Evolutionary conservation across 2,113 vertebrate genomes (phyloP).

Genomic region (Chloropsis hardwickii): DNA sequence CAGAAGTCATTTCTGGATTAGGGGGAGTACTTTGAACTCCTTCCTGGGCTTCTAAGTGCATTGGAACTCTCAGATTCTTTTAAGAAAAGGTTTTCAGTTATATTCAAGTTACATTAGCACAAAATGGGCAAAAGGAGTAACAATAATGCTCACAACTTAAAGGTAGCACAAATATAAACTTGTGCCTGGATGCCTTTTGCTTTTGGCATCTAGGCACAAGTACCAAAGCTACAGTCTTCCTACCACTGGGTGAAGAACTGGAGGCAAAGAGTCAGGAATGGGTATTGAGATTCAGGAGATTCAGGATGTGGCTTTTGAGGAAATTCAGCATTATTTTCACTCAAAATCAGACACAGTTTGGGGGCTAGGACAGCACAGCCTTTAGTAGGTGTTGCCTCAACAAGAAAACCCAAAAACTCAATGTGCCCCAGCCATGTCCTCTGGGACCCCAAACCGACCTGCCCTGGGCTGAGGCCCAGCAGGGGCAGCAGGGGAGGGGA

Average conservation of each 20-base stretch:
- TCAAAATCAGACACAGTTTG: background rate
- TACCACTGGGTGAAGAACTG: background rate
- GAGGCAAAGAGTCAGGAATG: background rate
- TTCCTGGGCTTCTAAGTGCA: background rate
- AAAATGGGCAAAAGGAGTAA: background rate
- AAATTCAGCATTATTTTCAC: background rate
- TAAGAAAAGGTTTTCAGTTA: background rate
- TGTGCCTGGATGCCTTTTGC: background rate
- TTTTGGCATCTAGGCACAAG: background rate
- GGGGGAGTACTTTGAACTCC: background rate
- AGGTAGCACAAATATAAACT: background rate
- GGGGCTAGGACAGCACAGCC: background rate
- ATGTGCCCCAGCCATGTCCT: accelerated
- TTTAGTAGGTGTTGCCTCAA: background rate
- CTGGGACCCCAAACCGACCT: background rate
- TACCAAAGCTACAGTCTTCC: background rate
- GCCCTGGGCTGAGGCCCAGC: background rate
- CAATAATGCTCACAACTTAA: background rate
- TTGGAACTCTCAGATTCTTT: background rate
- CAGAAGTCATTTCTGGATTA: background rate
- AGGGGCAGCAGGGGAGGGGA: background rate
- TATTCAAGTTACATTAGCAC: background rate
- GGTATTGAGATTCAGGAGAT: background rate
- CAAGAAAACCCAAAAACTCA: background rate
- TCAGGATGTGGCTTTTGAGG: background rate